A percentile compares a stretch with the other conserved stretches of the same genome.
phyloP scores from a whole-genome alignment of 2,113 vertebrate species.

The Plotosus lineatus region DNA sequence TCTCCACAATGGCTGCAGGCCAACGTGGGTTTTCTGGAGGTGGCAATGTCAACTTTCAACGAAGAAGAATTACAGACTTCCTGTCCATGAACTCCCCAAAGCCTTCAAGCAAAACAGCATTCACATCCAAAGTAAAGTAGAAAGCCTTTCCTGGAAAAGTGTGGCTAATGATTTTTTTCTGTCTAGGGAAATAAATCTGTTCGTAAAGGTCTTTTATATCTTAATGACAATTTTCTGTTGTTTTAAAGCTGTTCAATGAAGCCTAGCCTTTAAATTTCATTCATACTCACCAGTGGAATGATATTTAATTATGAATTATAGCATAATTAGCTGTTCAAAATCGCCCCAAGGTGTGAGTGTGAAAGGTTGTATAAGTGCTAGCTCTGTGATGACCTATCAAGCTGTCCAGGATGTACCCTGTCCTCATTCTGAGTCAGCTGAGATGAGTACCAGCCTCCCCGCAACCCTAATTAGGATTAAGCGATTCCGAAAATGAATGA shows the following conservation, averaged over 20 bases:
- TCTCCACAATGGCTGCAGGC: conserved; percentile 29
- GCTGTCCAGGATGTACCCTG: too few relatives aligned
- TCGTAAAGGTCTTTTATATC: conserved; percentile 20
- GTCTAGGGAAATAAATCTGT: conserved; percentile 40
- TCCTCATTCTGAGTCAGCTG: too few relatives aligned
- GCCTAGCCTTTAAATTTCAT: background rate
- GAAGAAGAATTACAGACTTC: conserved; percentile 53
- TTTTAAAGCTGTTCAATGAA: conserved; percentile 8
- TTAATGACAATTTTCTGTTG: background rate
- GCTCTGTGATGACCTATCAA: too few relatives aligned
- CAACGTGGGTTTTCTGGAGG: conserved; percentile 45
- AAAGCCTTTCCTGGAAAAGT: conserved; percentile 34
- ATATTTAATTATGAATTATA: background rate
- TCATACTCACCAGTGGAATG: conserved; percentile 6
- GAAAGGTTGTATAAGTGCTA: too few relatives aligned
- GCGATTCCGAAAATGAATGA: background rate
- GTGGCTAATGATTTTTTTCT: conserved; percentile 41
- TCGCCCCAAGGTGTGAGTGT: too few relatives aligned
- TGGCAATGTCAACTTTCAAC: conserved; percentile 52
- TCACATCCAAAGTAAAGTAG: conserved; percentile 53
- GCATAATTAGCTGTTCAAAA: background rate
- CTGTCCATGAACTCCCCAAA: conserved; percentile 51
- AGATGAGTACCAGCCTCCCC: too few relatives aligned
- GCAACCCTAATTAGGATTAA: conserved; percentile 23
- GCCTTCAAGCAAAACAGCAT: conserved; percentile 46